These are phyloP conservation scores for Tethea ocularis DNA, from an alignment of 2,888 invertebrate species.

Conservation along the genomic window DNA sequence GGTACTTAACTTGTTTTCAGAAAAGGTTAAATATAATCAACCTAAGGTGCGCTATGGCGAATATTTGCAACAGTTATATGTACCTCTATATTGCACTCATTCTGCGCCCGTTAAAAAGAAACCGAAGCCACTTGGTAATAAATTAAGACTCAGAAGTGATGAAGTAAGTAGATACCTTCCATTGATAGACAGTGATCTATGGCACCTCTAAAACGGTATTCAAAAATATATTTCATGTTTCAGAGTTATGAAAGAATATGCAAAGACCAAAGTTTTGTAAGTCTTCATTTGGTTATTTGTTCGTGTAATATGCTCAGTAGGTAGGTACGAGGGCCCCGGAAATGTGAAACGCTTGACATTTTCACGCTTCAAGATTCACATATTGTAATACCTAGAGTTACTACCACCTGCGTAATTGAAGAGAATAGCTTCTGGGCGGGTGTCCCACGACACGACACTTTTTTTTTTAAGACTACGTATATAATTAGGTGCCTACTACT, in stretches of 20 bases:
- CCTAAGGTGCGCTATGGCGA: constrained; percentile 59
- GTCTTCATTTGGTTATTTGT: constrained; percentile 37
- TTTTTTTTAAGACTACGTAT: too few relatives aligned
- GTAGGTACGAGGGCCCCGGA: too few relatives aligned
- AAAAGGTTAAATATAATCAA: constrained; percentile 44
- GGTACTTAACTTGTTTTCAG: constrained; percentile 38
- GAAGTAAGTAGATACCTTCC: constrained; percentile 41
- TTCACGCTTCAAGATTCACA: too few relatives aligned
- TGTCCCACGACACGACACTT: too few relatives aligned
- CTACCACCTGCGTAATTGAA: too few relatives aligned
- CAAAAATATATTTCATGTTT: constrained; percentile 25
- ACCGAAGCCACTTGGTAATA: constrained; percentile 55
- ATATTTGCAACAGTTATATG: constrained; percentile 59
- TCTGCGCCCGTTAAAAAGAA: constrained; percentile 29
- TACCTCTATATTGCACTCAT: constrained; percentile 48
- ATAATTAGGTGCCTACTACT: too few relatives aligned
- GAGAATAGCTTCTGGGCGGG: too few relatives aligned
- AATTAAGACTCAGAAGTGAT: constrained; percentile 57
- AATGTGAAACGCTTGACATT: too few relatives aligned
- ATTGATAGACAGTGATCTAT: too few relatives aligned
- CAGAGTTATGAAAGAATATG: constrained; percentile 67
- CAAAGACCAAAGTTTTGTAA: constrained; percentile 53
- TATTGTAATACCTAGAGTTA: too few relatives aligned
- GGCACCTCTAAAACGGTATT: neutral
- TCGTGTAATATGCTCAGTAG: too few relatives aligned